Evolutionary conservation across 2,888 invertebrate genomes (phyloP).

Genomic region (Meta bourneti): DNA sequence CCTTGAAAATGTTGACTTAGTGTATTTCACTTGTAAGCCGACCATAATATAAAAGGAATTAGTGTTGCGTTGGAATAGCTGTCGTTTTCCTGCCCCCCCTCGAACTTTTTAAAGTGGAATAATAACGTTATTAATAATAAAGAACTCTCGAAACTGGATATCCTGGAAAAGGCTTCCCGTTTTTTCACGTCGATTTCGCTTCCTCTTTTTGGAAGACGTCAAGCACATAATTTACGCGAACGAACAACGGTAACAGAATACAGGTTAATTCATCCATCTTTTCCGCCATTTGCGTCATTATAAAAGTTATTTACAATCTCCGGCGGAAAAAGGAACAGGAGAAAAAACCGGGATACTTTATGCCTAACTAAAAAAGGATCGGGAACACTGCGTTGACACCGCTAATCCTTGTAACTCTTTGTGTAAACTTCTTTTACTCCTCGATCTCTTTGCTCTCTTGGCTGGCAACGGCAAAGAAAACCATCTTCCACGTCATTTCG

Average conservation of each 20-base stretch:
- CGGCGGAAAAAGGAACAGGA: constrained; percentile 11
- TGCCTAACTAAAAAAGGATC: constrained; percentile 73
- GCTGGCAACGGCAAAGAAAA: constrained; percentile 21
- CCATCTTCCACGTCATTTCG: constrained; percentile 65
- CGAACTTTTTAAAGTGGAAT: too few species aligned
- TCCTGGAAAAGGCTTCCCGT: too few species aligned
- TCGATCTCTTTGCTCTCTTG: constrained; percentile 15
- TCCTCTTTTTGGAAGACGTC: background rate
- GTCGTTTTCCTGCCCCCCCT: too few species aligned
- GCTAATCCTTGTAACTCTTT: constrained; percentile 57
- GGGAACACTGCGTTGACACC: constrained; percentile 62
- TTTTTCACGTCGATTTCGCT: too few species aligned
- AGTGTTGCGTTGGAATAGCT: too few species aligned
- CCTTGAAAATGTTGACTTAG: too few species aligned
- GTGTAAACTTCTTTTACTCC: constrained; percentile 50
- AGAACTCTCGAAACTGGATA: too few species aligned
- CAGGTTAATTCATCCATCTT: constrained; percentile 62
- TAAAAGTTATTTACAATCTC: constrained; percentile 67
- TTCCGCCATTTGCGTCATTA: constrained; percentile 53
- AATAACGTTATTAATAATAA: too few species aligned
- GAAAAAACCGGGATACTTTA: constrained; percentile 36
- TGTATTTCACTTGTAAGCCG: too few species aligned
- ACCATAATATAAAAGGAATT: too few species aligned
- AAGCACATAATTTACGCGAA: constrained; percentile 25
- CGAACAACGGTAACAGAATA: constrained; percentile 7